Conservation (phyloP, 2,888 invertebrate species). For the Ophion obscuratus region DNA sequence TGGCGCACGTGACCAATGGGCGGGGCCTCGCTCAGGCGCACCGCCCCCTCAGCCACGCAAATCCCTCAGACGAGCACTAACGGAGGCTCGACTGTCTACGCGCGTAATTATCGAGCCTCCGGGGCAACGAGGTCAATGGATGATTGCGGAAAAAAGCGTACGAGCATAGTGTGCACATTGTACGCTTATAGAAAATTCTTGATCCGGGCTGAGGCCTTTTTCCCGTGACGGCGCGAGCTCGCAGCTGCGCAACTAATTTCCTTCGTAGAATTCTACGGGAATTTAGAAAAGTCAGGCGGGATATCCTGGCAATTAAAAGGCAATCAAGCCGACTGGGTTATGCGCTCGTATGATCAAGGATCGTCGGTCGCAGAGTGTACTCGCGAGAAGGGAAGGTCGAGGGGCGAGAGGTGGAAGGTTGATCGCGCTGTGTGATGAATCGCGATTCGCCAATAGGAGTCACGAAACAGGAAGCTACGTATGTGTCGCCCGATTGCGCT, state of each 20-base stretch:
- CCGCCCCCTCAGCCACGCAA: not conserved
- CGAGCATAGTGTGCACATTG: not conserved
- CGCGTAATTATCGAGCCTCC: not conserved
- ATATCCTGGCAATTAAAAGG: conserved; percentile 59
- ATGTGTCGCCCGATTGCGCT: conserved; percentile 34
- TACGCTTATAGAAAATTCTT: not conserved
- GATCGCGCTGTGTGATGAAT: conserved; percentile 27
- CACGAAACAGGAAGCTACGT: conserved; percentile 48
- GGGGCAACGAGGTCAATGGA: not conserved
- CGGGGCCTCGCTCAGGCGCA: not conserved
- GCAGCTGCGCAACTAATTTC: conserved; percentile 24
- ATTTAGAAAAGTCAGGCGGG: conserved; percentile 45
- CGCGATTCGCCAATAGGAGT: conserved; percentile 29
- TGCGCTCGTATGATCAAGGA: not conserved
- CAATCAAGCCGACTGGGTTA: conserved; percentile 45
- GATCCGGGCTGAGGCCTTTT: not conserved
- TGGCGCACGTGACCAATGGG: conserved; percentile 1
- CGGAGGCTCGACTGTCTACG: not conserved
- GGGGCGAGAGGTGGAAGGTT: conserved; percentile 35
- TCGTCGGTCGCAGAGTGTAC: not conserved
- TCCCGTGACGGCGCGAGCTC: not conserved
- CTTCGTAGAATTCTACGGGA: conserved; percentile 39
- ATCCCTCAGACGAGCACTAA: not conserved
- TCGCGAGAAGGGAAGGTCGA: not conserved
- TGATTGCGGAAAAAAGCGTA: not conserved